Conservation (phyloP, 1,140 invertebrate species). For the Muscidifurax raptorellus region DNA sequence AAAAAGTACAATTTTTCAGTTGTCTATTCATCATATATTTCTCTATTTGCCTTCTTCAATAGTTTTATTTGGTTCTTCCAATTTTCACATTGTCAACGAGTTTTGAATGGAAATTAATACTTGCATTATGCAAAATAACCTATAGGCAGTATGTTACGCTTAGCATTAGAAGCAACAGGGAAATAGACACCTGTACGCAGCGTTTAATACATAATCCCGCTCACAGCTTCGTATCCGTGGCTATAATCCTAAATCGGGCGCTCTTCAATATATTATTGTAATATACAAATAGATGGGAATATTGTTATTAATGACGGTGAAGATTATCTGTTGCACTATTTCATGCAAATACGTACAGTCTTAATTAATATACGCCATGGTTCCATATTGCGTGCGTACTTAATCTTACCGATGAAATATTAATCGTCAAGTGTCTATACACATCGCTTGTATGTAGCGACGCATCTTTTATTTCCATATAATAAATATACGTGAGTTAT, state of each 20-base stretch:
- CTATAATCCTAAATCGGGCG: not conserved
- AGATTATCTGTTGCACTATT: not conserved
- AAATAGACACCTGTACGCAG: not conserved
- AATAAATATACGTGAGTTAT: too few species aligned
- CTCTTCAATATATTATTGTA: slow-evolving; percentile 28
- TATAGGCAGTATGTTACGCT: not conserved
- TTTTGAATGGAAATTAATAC: not conserved
- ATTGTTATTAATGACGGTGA: slow-evolving; percentile 18
- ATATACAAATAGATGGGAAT: slow-evolving; percentile 26
- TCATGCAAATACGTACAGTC: slow-evolving; percentile 2
- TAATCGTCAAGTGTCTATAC: not conserved
- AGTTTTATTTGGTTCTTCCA: not conserved
- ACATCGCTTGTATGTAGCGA: too few species aligned
- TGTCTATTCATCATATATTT: not conserved
- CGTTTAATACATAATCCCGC: slow-evolving; percentile 12
- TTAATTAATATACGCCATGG: not conserved
- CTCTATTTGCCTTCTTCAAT: not conserved
- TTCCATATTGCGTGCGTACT: too few species aligned
- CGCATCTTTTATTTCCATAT: too few species aligned
- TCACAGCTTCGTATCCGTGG: not conserved
- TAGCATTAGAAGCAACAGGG: not conserved
- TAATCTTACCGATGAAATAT: not conserved
- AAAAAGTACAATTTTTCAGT: not conserved
- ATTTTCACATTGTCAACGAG: not conserved
- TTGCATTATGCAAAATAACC: slow-evolving; percentile 21